Base-by-base conservation (phyloP, 2,113 vertebrate genomes). In the Pterocles burchelli region DNA sequence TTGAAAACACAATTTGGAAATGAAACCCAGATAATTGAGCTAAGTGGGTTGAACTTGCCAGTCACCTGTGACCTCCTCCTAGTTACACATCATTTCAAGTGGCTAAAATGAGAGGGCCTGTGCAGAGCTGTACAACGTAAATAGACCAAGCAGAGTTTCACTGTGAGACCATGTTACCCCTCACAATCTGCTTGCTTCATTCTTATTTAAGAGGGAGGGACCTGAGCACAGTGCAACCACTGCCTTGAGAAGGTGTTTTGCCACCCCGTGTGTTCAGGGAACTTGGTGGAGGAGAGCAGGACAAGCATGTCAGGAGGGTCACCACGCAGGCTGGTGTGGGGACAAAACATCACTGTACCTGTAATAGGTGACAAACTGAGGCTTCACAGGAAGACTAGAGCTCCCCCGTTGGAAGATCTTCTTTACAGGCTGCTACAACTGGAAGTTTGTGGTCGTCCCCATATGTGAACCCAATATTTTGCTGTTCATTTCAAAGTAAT, bases 1-100 rank as follows among this genome's bases (percentile, higher is more conserved):
- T 76, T 97, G 95, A 98, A 41, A 41, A 94, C 76, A 93, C 94
- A 96, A 96, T 98, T 97, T 97, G 88, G 91, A 96, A 97, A 97
- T 90, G 96, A 96, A 98, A 97, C 89, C 95, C 96, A 96, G 90
- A 94, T 96, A 97, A 98, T 97, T 97, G 97, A 97, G 90, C 95
- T 97, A 96, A 97, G 94, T 97, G 90, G 77, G 89, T 83, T 97
- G 97, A 98, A 96, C 96, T 97, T 95, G 95, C 96, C 96, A 80
- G 96, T 97, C 94, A 96, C 96, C 94, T 97, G 89, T 97, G 96
- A 97, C 97, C 97, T 97, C 70, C 52, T 90, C 89, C 85, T 82
- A 95, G 89, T 84, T 97, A 90, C 80, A 92, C 88, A 86, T 89
- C 73, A 41, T 76, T 96, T 89, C 90, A 87, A 91, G 91, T 18